Percentiles rank a stretch among this genome's conserved stretches.
These are phyloP conservation scores for Amphipoea oculea DNA, from an alignment of 2,888 invertebrate species.

Conservation along the genomic window DNA sequence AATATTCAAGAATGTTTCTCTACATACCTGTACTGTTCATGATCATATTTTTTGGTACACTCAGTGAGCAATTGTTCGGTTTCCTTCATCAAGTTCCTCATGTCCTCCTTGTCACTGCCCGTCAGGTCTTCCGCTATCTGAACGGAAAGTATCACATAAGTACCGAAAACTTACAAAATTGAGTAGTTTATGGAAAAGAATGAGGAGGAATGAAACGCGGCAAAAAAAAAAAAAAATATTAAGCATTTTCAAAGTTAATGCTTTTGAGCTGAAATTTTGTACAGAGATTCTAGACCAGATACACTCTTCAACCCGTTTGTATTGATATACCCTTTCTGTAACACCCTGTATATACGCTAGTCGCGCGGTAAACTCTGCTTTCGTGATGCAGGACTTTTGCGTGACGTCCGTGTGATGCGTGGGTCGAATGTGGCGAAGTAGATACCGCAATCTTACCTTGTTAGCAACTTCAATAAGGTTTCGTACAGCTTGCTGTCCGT, in stretches of 20 bases:
- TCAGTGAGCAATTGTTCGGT: conserved; percentile 76
- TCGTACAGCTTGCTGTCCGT: conserved; percentile 77
- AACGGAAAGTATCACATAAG: conserved; percentile 9
- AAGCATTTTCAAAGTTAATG: no score
- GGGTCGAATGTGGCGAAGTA: no score
- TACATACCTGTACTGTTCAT: conserved; percentile 79
- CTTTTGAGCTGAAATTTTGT: no score
- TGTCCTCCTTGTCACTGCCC: conserved; percentile 79
- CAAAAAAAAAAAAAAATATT: no score
- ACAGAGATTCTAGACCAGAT: no score
- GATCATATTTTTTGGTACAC: conserved; percentile 77
- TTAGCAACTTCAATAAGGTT: conserved; percentile 78
- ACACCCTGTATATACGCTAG: background rate
- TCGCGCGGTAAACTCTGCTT: background rate
- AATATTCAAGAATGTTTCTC: background rate
- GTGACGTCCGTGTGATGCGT: background rate
- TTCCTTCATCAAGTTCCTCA: conserved; percentile 75
- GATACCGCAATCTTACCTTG: conserved; percentile 70
- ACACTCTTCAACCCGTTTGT: no score
- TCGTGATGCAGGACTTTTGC: background rate
- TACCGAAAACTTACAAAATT: background rate
- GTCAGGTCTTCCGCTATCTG: conserved; percentile 79
- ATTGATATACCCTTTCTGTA: no score
- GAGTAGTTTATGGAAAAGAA: background rate
- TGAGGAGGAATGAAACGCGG: no score